phyloP scores from a whole-genome alignment of 2,888 invertebrate genomes.

The Oxyteleia sp. region DNA sequence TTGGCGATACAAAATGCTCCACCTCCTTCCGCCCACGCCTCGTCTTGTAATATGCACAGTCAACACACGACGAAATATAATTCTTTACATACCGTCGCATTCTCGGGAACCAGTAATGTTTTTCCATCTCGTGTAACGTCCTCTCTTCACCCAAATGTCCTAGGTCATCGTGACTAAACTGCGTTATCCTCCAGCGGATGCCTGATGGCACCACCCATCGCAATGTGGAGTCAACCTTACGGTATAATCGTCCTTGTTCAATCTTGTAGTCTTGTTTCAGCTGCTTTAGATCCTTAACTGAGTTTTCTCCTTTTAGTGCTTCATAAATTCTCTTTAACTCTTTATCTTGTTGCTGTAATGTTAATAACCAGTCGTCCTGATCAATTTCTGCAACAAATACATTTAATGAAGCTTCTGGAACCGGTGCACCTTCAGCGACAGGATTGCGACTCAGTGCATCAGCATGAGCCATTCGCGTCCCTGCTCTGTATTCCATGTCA shows the following conservation, averaged over 20 bases:
- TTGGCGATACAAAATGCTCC: not conserved
- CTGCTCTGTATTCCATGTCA: not conserved
- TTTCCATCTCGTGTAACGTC: not conserved
- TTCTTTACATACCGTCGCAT: not conserved
- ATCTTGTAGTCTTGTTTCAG: not conserved
- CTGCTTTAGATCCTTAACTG: not conserved
- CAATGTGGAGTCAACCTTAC: not conserved
- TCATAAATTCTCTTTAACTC: not conserved
- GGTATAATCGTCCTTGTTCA: not conserved
- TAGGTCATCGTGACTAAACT: not conserved
- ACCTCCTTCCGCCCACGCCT: not conserved
- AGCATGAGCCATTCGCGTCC: not conserved
- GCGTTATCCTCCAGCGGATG: not conserved
- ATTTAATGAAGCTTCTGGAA: not conserved
- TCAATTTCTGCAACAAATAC: not conserved
- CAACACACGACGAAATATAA: not conserved
- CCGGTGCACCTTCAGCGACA: not conserved
- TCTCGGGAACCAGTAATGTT: not conserved
- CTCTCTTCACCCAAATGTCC: not conserved
- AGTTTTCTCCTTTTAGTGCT: not conserved
- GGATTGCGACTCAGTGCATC: slow-evolving; percentile 8
- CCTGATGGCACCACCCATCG: not conserved
- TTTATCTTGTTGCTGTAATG: not conserved
- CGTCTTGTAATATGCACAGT: not conserved
- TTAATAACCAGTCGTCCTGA: not conserved